Percentiles rank a stretch among this genome's conserved stretches.
These are phyloP conservation scores for Conus ventricosus DNA, from an alignment of 1,140 invertebrate genomes.

Conservation along the genomic window DNA sequence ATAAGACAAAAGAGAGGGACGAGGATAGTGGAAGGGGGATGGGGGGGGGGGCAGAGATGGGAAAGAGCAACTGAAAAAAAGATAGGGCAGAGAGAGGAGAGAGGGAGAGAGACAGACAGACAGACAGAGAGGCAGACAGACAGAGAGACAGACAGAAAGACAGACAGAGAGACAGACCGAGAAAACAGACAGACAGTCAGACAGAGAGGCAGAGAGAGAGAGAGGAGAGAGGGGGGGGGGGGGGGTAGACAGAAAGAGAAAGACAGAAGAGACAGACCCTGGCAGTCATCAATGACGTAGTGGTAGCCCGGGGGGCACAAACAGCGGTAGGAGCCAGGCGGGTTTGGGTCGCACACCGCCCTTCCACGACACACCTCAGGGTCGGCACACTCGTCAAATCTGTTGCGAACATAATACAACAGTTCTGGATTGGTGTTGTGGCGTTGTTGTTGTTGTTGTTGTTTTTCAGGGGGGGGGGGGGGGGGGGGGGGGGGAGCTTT, in stretches of 20 bases:
- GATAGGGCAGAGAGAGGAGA: not conserved
- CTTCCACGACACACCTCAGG: slow-evolving; percentile 66
- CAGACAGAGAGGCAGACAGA: not conserved
- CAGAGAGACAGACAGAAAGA: not conserved
- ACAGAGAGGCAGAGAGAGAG: not conserved
- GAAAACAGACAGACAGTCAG: too few species aligned
- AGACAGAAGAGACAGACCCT: slow-evolving; percentile 23
- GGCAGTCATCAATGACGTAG: slow-evolving; percentile 36
- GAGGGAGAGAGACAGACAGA: slow-evolving; percentile 77
- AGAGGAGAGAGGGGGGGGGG: not conserved
- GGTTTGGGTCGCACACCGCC: slow-evolving; percentile 50
- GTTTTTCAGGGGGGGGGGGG: too few species aligned
- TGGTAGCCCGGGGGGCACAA: slow-evolving; percentile 31
- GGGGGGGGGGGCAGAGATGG: too few species aligned
- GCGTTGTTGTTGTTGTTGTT: too few species aligned
- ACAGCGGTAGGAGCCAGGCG: slow-evolving; percentile 24
- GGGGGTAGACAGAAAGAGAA: not conserved
- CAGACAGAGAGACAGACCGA: not conserved
- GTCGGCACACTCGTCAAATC: slow-evolving; percentile 70
- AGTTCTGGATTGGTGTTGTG: not conserved
- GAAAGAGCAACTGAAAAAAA: too few species aligned
- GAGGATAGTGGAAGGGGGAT: too few species aligned
- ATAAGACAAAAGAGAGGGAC: not conserved
- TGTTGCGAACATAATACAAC: slow-evolving; percentile 24
- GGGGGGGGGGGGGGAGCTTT: too few species aligned